A percentile compares a stretch with the other conserved stretches of the same genome.
These are phyloP conservation scores for Tethea ocularis DNA, from an alignment of 2,888 invertebrate genomes.

Conservation along the genomic window DNA sequence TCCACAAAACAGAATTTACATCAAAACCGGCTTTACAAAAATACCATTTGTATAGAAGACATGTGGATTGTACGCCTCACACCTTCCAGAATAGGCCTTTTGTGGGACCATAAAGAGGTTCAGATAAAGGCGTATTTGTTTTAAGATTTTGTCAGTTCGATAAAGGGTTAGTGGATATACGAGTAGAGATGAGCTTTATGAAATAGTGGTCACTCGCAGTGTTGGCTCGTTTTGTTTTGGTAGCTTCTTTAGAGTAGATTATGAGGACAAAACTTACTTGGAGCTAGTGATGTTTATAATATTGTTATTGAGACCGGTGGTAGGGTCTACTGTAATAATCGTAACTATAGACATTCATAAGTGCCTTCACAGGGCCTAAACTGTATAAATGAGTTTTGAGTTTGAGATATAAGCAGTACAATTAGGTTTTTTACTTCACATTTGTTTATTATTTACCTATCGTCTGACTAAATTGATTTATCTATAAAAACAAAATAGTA, in stretches of 20 bases:
- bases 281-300: too few species aligned
- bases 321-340: too few species aligned
- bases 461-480: too few species aligned
- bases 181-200: neutral
- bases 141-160: slow-evolving; percentile 34
- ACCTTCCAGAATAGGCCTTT: slow-evolving; percentile 52
- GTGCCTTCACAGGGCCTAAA: too few species aligned
- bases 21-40: slow-evolving; percentile 17
- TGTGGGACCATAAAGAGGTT: slow-evolving; percentile 45
- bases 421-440: too few species aligned
- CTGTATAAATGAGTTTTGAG: too few species aligned
- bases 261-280: neutral
- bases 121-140: slow-evolving; percentile 46
- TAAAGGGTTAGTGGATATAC: slow-evolving; percentile 22
- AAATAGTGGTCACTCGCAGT: slow-evolving; percentile 5
- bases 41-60: slow-evolving; percentile 24
- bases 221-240: slow-evolving; percentile 5
- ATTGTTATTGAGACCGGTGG: too few species aligned
- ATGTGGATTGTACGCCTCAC: slow-evolving; percentile 41
- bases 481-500: too few species aligned
- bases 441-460: too few species aligned
- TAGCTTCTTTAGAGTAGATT: neutral
- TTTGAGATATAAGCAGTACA: too few species aligned
- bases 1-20: slow-evolving; percentile 20
- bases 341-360: too few species aligned